Conservation (phyloP, 2,888 invertebrate species). For the Steinernema hermaphroditum region DNA sequence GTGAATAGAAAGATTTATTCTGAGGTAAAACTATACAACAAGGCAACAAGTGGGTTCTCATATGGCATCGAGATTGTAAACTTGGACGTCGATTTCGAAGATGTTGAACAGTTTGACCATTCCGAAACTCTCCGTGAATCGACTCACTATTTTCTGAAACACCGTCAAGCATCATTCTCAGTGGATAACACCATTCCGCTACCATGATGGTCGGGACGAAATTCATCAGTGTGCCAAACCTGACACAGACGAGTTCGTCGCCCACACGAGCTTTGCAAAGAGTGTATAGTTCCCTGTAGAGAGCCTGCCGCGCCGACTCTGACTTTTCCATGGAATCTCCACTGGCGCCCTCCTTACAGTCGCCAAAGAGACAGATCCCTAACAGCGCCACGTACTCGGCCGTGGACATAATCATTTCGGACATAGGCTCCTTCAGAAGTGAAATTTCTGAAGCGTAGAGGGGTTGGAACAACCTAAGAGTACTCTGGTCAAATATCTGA, state of each 20-base stretch:
- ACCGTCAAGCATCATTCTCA: not conserved
- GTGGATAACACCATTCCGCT: too few relatives aligned
- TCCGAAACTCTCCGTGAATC: conserved; percentile 36
- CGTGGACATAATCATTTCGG: not conserved
- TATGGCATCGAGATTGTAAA: not conserved
- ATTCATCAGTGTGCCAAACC: conserved; percentile 6
- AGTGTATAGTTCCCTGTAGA: not conserved
- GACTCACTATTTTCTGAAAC: conserved; percentile 9
- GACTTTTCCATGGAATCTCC: not conserved
- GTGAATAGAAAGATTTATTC: too few relatives aligned
- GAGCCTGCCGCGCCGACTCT: not conserved
- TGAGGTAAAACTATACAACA: too few relatives aligned
- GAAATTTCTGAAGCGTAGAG: not conserved
- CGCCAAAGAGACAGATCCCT: conserved; percentile 8
- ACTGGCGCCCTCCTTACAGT: conserved; percentile 4
- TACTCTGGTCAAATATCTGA: not conserved
- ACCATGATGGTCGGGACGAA: conserved; percentile 22
- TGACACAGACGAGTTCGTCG: not conserved
- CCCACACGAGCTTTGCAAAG: not conserved
- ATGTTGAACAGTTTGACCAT: conserved; percentile 41
- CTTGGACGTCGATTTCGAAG: conserved; percentile 39
- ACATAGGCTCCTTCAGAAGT: not conserved
- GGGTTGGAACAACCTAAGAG: not conserved
- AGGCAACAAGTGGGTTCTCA: not conserved
- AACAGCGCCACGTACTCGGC: not conserved